A percentile compares a stretch with the other conserved stretches of the same genome.
Evolutionary conservation across 2,888 invertebrate species (phyloP).

Genomic region (Lordiphosa andalusiaca): DNA sequence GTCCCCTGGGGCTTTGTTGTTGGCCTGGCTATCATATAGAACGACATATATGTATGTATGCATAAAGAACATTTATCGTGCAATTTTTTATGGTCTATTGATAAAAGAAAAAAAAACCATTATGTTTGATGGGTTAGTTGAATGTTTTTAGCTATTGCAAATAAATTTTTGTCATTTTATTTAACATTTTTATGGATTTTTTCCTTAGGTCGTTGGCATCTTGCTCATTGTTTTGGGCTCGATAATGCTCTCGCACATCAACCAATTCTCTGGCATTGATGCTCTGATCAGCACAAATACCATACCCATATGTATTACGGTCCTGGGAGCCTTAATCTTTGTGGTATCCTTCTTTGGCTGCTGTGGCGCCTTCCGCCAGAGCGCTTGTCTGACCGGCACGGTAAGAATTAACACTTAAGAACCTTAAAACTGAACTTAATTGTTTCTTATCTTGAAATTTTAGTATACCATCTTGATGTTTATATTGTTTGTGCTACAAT

Average conservation of each 20-base stretch:
- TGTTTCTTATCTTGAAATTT: background rate
- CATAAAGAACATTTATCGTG: slow-evolving; percentile 5
- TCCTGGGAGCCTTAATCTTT: slow-evolving; percentile 87
- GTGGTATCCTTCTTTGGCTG: slow-evolving; percentile 94
- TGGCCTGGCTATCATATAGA: slow-evolving; percentile 13
- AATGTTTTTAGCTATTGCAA: too few relatives aligned
- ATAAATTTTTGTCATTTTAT: background rate
- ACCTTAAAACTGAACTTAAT: too few relatives aligned
- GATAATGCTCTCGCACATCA: slow-evolving; percentile 84
- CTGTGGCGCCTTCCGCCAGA: slow-evolving; percentile 93
- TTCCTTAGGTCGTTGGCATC: slow-evolving; percentile 85
- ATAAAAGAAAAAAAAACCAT: background rate
- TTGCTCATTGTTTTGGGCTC: slow-evolving; percentile 86
- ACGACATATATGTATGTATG: background rate
- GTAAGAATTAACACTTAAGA: slow-evolving; percentile 81
- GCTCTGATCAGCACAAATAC: slow-evolving; percentile 81
- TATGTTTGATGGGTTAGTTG: slow-evolving; percentile 6
- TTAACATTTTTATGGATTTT: background rate
- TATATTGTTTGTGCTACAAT: slow-evolving; percentile 86
- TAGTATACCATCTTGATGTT: slow-evolving; percentile 88
- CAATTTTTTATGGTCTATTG: slow-evolving; percentile 4
- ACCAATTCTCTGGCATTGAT: slow-evolving; percentile 80
- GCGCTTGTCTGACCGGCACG: slow-evolving; percentile 90
- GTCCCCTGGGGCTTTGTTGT: slow-evolving; percentile 10
- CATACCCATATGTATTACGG: slow-evolving; percentile 85